These are phyloP conservation scores for Aphelinus certus DNA, from an alignment of 1,140 invertebrate species.

Conservation along the genomic window DNA sequence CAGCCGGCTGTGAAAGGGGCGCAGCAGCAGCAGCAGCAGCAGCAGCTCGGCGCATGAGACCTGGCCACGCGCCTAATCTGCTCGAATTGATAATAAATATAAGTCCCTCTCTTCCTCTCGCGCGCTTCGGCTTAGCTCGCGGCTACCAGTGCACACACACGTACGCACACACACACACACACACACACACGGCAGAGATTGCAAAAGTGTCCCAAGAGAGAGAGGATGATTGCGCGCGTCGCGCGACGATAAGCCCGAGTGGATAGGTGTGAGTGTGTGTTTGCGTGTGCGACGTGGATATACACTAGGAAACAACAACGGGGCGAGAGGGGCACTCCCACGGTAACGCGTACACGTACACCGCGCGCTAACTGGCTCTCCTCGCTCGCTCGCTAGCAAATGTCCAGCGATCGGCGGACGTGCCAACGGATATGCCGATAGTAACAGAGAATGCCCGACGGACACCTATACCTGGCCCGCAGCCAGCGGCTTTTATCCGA, in stretches of 20 bases:
- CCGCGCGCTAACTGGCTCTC: slow-evolving; percentile 2
- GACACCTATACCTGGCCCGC: neutral
- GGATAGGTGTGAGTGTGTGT: no score
- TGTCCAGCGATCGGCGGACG: slow-evolving; percentile 14
- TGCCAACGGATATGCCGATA: slow-evolving; percentile 33
- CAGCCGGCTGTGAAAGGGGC: neutral
- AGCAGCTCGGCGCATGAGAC: no score
- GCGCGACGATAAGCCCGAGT: slow-evolving; percentile 2
- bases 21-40: no score
- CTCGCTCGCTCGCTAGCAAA: slow-evolving; percentile 14
- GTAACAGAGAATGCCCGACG: slow-evolving; percentile 34
- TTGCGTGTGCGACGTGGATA: no score
- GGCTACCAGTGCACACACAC: no score
- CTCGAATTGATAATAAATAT: slow-evolving; percentile 17
- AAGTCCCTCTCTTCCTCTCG: slow-evolving; percentile 8
- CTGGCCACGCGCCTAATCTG: slow-evolving; percentile 8
- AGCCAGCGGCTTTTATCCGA: slow-evolving; percentile 11
- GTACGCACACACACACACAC: no score
- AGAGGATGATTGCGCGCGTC: neutral
- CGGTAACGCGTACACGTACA: neutral
- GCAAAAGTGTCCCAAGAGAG: no score
- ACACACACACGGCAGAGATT: no score
- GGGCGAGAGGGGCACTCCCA: slow-evolving; percentile 21
- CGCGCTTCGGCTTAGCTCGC: slow-evolving; percentile 7
- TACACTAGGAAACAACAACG: neutral